Percentiles rank a stretch among this genome's conserved stretches.
phyloP scores from a whole-genome alignment of 2,113 vertebrate genomes.

The Pogona vitticeps region DNA sequence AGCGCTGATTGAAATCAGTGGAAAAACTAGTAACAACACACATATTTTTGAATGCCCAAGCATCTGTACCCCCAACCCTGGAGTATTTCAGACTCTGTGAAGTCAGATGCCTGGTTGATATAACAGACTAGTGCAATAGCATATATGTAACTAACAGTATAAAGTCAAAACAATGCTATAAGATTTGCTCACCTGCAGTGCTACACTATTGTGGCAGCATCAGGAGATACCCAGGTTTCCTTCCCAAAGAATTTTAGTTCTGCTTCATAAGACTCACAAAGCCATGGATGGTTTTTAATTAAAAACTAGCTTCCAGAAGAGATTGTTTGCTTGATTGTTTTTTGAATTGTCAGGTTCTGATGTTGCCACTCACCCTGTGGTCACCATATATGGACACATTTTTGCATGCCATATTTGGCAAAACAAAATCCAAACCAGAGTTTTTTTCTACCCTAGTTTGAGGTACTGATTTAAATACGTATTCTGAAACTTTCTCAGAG shows the following conservation, averaged over 20 bases:
- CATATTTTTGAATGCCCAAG: neutral
- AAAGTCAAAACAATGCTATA: no score
- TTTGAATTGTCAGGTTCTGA: neutral
- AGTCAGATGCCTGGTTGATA: neutral
- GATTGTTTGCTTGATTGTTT: neutral
- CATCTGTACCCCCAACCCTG: neutral
- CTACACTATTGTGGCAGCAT: neutral
- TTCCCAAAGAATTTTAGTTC: neutral
- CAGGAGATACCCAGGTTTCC: neutral
- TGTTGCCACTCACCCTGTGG: neutral
- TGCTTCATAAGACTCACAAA: neutral
- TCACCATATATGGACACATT: neutral
- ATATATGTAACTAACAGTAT: no score
- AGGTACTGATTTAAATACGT: neutral
- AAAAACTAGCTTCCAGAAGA: neutral
- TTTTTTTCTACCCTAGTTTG: neutral
- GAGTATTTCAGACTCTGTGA: neutral
- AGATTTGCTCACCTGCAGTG: no score
- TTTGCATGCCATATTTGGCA: neutral
- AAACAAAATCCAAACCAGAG: neutral
- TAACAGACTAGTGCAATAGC: no score
- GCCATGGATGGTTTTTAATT: no score
- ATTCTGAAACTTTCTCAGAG: neutral
- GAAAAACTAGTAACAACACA: neutral
- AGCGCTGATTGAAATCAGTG: neutral